phyloP scores from a whole-genome alignment of 2,113 vertebrate species.

The Morone chrysops region DNA sequence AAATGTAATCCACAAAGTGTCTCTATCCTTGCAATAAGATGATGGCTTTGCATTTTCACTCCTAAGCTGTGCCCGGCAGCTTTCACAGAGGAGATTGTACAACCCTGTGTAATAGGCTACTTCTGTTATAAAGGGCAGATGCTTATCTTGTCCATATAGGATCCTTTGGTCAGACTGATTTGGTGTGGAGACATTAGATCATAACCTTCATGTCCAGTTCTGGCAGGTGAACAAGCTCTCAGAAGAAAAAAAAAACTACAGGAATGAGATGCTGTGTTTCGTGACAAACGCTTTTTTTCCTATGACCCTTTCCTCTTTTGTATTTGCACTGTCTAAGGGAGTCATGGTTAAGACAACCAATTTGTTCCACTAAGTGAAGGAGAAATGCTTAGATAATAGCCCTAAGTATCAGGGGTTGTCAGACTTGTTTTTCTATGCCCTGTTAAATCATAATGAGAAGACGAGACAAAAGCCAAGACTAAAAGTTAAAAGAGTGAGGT shows the following conservation, averaged over 20 bases:
- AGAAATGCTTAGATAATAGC: constrained; percentile 72
- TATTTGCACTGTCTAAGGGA: constrained; percentile 34
- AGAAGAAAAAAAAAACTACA: constrained; percentile 8
- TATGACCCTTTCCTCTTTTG: constrained; percentile 28
- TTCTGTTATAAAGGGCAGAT: constrained; percentile 63
- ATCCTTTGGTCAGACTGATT: constrained; percentile 52
- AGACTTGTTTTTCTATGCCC: constrained; percentile 65
- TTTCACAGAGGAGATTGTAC: constrained; percentile 29
- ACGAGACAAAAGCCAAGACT: constrained; percentile 38
- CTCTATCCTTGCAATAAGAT: constrained; percentile 54
- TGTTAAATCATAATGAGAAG: constrained; percentile 74
- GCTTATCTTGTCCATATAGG: constrained; percentile 60
- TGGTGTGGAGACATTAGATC: constrained; percentile 54
- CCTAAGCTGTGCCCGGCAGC: constrained; percentile 56
- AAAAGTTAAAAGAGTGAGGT: constrained; percentile 35
- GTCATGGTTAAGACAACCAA: constrained; percentile 59
- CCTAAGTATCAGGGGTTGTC: constrained; percentile 69
- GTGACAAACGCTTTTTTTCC: constrained; percentile 11
- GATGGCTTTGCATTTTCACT: constrained; percentile 66
- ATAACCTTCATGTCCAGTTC: constrained; percentile 62
- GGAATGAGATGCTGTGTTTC: constrained; percentile 5
- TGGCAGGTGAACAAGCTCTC: background rate
- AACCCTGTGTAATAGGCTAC: constrained; percentile 47
- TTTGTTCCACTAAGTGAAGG: constrained; percentile 73
- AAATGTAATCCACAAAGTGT: constrained; percentile 70